These are phyloP conservation scores for Triops longicaudatus DNA, from an alignment of 1,140 invertebrate genomes.

Conservation along the genomic window DNA sequence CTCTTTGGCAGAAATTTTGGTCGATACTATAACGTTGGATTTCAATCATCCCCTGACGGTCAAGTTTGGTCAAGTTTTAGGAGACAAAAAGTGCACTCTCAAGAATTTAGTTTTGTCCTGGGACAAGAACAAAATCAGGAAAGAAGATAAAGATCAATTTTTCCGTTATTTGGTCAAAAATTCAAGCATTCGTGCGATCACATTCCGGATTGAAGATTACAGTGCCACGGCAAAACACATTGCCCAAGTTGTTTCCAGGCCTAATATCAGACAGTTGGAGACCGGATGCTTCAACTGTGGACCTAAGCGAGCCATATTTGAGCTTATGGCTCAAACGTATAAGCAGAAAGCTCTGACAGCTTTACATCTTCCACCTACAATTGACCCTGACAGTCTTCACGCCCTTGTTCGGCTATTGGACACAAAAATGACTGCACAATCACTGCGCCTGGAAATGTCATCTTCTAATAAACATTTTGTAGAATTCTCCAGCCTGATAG, in stretches of 20 bases:
- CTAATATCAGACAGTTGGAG: background rate
- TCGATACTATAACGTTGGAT: background rate
- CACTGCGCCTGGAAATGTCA: background rate
- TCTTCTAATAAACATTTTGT: background rate
- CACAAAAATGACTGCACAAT: background rate
- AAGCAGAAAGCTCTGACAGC: background rate
- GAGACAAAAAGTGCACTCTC: background rate
- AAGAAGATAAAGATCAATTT: background rate
- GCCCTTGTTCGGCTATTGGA: background rate
- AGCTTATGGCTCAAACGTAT: background rate
- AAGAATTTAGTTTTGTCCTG: background rate
- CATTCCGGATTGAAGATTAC: constrained; percentile 5
- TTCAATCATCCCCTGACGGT: background rate
- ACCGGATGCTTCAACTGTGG: background rate
- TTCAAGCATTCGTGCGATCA: background rate
- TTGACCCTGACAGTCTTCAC: background rate
- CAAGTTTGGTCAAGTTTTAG: background rate
- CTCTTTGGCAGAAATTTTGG: background rate
- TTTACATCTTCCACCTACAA: background rate
- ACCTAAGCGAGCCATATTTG: background rate
- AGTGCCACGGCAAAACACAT: background rate
- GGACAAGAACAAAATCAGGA: background rate
- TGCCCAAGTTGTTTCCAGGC: background rate
- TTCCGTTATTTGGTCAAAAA: background rate
- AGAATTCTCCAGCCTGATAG: background rate